Conservation (phyloP, 2,797 vertebrate species). For the Cuniculus paca region DNA sequence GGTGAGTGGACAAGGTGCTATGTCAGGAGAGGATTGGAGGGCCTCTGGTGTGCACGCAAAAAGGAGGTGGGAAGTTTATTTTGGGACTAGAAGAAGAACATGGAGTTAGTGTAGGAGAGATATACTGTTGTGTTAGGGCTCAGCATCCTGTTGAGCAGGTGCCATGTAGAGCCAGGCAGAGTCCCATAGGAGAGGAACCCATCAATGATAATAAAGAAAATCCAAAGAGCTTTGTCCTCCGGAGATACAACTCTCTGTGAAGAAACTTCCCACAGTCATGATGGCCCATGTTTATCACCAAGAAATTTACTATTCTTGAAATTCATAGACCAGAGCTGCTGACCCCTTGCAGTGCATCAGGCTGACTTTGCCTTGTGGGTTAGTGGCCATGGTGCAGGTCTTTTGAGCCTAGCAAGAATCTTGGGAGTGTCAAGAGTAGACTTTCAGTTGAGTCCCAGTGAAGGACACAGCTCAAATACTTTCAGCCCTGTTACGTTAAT, state of each 20-base stretch:
- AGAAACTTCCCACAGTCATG: background rate
- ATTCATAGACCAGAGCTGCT: background rate
- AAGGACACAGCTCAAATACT: background rate
- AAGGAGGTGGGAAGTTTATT: too few species aligned
- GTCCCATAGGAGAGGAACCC: too few species aligned
- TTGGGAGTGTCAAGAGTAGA: background rate
- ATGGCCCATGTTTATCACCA: background rate
- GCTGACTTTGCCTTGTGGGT: background rate
- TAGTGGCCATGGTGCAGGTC: background rate
- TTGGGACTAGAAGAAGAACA: too few species aligned
- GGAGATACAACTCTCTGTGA: background rate
- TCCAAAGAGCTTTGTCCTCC: background rate
- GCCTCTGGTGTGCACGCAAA: too few species aligned
- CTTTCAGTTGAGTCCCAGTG: background rate
- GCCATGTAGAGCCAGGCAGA: too few species aligned
- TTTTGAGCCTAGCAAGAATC: background rate
- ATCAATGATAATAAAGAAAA: background rate
- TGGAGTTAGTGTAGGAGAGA: too few species aligned
- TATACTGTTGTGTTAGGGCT: too few species aligned
- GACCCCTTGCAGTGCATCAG: background rate
- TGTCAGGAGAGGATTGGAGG: too few species aligned
- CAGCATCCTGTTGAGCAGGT: too few species aligned
- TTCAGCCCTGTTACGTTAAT: background rate
- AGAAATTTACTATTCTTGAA: background rate
- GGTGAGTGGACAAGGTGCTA: too few species aligned